Conservation (phyloP, 2,113 vertebrate genomes). For the Aviceda subcristata region DNA sequence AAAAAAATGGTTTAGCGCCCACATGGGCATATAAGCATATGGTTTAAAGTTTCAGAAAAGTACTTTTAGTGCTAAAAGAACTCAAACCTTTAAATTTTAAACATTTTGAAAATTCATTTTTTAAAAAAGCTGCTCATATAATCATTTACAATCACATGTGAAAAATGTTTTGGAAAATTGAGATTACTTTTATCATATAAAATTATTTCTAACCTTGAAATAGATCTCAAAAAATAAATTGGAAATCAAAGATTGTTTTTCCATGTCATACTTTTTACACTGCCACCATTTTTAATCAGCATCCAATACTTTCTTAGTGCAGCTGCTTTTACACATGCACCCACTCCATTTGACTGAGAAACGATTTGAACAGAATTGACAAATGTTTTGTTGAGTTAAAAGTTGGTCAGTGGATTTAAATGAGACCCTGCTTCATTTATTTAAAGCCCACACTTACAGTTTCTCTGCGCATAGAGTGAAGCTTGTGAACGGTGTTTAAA, state of each 20-base stretch:
- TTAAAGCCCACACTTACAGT: neutral
- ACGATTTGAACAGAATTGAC: neutral
- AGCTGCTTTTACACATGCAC: neutral
- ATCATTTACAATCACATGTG: neutral
- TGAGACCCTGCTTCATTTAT: neutral
- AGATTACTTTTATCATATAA: neutral
- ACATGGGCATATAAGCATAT: rapidly evolving
- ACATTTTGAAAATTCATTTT: neutral
- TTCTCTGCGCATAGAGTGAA: neutral
- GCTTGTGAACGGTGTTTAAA: neutral
- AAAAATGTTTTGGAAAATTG: neutral
- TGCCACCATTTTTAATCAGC: neutral
- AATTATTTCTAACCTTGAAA: neutral
- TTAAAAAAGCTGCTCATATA: neutral
- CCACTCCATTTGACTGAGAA: neutral
- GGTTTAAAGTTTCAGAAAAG: neutral
- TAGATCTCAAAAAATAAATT: neutral
- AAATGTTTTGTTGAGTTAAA: neutral
- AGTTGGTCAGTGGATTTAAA: neutral
- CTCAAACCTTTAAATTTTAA: neutral
- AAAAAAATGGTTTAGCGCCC: neutral
- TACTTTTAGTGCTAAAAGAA: neutral
- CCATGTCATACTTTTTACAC: neutral
- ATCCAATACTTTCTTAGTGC: neutral
- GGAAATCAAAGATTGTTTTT: neutral